These are phyloP conservation scores for Hoplodrina blanda DNA, from an alignment of 2,888 invertebrate genomes.

Conservation along the genomic window DNA sequence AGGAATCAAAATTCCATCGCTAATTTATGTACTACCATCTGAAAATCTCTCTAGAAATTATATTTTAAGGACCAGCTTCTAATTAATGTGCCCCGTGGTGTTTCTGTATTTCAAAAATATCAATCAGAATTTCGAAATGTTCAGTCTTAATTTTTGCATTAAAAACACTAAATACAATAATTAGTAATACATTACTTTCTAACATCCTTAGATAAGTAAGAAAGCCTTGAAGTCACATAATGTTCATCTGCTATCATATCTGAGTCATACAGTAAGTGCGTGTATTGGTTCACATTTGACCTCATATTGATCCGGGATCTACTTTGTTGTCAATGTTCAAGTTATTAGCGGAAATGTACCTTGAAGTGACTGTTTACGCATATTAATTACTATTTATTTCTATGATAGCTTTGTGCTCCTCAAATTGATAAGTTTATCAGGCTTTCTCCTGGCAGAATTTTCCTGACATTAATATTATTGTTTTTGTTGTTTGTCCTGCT, in stretches of 20 bases:
- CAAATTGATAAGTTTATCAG: slow-evolving; percentile 28
- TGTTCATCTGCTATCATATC: slow-evolving; percentile 27
- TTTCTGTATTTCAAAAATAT: neutral
- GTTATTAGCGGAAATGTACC: slow-evolving; percentile 51
- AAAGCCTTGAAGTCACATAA: slow-evolving; percentile 34
- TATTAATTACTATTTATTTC: slow-evolving; percentile 52
- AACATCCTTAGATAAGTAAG: slow-evolving; percentile 5
- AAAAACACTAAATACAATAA: neutral
- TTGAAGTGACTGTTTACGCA: slow-evolving; percentile 53
- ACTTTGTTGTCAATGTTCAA: slow-evolving; percentile 60
- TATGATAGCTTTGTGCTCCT: slow-evolving; percentile 41
- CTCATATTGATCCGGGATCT: slow-evolving; percentile 62
- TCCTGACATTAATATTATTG: neutral
- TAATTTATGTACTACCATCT: neutral
- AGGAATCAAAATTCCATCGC: neutral
- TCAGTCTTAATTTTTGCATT: neutral
- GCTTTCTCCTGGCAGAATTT: slow-evolving; percentile 19
- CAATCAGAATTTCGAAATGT: neutral
- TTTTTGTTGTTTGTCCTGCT: neutral
- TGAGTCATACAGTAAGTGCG: slow-evolving; percentile 49
- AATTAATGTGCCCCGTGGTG: neutral
- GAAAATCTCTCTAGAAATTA: neutral
- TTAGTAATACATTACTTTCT: slow-evolving; percentile 15
- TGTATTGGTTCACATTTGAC: slow-evolving; percentile 42
- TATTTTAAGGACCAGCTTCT: neutral